These are phyloP conservation scores for Ceratoteleas bidentatus DNA, from an alignment of 1,140 invertebrate species.

Conservation along the genomic window DNA sequence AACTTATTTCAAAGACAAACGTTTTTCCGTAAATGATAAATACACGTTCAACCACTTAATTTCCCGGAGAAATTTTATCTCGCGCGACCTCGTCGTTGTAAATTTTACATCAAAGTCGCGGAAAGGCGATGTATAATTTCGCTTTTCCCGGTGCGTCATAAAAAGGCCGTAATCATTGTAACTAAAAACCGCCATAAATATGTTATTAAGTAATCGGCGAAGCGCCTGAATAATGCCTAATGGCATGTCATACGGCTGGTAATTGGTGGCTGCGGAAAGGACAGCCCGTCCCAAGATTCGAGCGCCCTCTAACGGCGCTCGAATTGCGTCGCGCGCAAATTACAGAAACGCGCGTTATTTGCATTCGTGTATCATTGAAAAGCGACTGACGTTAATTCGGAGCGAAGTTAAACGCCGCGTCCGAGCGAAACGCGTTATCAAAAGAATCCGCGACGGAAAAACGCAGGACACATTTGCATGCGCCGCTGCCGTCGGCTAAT, in stretches of 20 bases:
- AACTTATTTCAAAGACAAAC: constrained; percentile 35
- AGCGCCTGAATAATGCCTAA: constrained; percentile 17
- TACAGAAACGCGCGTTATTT: constrained; percentile 47
- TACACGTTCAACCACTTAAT: constrained; percentile 10
- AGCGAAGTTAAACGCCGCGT: constrained; percentile 46
- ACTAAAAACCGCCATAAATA: constrained; percentile 27
- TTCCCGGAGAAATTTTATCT: constrained; percentile 9
- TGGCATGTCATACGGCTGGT: no score
- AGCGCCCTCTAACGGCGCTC: constrained; percentile 25
- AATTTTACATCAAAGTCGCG: constrained; percentile 12
- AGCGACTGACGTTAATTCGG: constrained; percentile 50
- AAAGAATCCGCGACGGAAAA: constrained; percentile 45
- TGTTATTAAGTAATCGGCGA: constrained; percentile 24
- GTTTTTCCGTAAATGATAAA: constrained; percentile 28
- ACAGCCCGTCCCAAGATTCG: no score
- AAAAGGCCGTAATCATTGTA: constrained; percentile 18
- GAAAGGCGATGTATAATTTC: constrained; percentile 32
- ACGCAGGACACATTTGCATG: constrained; percentile 44
- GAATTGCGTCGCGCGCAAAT: constrained; percentile 17
- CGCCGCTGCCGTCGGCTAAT: constrained; percentile 44
- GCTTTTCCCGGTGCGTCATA: neutral
- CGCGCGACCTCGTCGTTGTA: constrained; percentile 3
- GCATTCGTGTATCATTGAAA: constrained; percentile 54
- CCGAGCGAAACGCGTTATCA: constrained; percentile 42
- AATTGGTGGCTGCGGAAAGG: no score